Conservation (phyloP, 2,113 vertebrate genomes). For the Prinia subflava region DNA sequence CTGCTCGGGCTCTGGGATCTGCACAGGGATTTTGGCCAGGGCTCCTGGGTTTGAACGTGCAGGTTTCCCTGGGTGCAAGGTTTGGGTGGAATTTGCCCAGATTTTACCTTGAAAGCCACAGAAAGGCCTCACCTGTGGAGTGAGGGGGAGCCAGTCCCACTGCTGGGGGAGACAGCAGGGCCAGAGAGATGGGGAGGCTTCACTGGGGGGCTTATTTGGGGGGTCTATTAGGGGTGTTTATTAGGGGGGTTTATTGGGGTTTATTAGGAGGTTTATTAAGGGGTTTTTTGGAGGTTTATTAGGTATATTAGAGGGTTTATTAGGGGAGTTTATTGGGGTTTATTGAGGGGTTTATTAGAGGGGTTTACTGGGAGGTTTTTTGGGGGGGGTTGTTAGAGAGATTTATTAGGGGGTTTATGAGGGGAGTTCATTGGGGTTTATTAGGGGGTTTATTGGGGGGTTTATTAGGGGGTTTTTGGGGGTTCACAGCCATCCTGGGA, state of each 20-base stretch:
- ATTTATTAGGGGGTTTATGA: too few species aligned
- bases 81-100: not conserved
- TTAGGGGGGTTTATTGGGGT: too few species aligned
- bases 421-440: not conserved
- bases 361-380: not conserved
- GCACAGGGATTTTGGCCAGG: not conserved
- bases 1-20: not conserved
- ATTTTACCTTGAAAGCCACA: not conserved
- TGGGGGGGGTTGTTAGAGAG: not conserved
- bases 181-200: fast-evolving
- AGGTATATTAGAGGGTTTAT: too few species aligned
- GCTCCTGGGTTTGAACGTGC: not conserved
- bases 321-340: not conserved
- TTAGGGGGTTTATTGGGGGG: not conserved
- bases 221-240: too few species aligned
- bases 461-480: not conserved
- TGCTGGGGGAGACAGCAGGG: not conserved
- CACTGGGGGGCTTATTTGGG: not conserved
- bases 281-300: not conserved
- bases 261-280: not conserved
- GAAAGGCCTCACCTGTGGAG: not conserved
- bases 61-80: not conserved
- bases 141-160: fast-evolving
- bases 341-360: not conserved
- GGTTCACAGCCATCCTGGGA: not conserved